A percentile compares a stretch with the other conserved stretches of the same genome.
Evolutionary conservation across 2,113 vertebrate genomes (phyloP).

Genomic region (Triplophysa siluroides): DNA sequence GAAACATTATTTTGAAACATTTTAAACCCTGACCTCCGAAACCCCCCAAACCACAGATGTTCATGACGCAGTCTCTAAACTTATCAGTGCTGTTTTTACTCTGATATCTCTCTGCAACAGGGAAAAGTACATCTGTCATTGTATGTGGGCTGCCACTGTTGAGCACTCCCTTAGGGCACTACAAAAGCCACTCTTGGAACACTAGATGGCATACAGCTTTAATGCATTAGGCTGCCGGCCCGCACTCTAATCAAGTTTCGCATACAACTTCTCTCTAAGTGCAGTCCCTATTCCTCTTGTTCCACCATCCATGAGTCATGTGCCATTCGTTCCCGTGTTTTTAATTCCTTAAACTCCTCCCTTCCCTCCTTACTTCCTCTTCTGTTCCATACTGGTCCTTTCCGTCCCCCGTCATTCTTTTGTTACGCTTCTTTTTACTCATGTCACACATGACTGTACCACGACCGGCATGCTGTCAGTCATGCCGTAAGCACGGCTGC

Average conservation of each 20-base stretch:
- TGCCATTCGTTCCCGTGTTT: not conserved
- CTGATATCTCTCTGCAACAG: slow-evolving; percentile 23
- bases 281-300: slow-evolving; percentile 10
- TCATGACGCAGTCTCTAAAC: slow-evolving; percentile 19
- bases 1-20: too few species aligned
- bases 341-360: slow-evolving; percentile 16
- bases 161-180: slow-evolving; percentile 36
- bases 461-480: slow-evolving; percentile 40
- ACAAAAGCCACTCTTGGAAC: slow-evolving; percentile 37
- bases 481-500: slow-evolving; percentile 34
- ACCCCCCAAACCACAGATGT: not conserved
- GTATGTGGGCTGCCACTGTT: slow-evolving; percentile 15
- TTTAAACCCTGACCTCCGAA: too few species aligned
- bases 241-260: slow-evolving; percentile 23
- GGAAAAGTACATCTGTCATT: slow-evolving; percentile 18
- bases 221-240: slow-evolving; percentile 29
- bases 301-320: slow-evolving; percentile 14
- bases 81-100: slow-evolving; percentile 13
- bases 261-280: slow-evolving; percentile 20
- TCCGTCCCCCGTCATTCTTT: slow-evolving; percentile 9
- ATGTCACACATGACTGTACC: slow-evolving; percentile 9
- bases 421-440: slow-evolving; percentile 5
- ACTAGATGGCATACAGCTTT: slow-evolving; percentile 16
- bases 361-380: slow-evolving; percentile 12
- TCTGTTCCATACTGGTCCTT: not conserved